These are phyloP conservation scores for Chamaea fasciata DNA, from an alignment of 2,113 vertebrate species.

Conservation along the genomic window DNA sequence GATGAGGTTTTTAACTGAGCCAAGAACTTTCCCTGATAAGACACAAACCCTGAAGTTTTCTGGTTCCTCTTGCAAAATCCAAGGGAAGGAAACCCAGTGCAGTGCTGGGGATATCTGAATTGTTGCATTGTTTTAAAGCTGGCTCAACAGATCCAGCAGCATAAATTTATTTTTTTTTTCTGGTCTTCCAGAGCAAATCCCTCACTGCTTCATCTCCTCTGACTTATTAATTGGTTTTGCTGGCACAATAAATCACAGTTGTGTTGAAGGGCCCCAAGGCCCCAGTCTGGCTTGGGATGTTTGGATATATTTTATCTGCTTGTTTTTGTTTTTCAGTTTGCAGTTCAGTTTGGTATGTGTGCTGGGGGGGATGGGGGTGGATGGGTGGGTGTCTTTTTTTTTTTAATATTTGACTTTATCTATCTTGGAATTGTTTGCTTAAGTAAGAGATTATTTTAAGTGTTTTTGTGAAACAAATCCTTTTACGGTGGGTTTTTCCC, in stretches of 20 bases:
- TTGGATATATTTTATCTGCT: constrained; percentile 32
- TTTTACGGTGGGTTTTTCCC: neutral
- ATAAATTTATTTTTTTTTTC: neutral
- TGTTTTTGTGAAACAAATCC: neutral
- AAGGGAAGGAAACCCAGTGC: neutral
- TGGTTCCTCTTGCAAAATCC: neutral
- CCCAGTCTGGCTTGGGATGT: neutral
- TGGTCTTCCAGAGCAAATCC: neutral
- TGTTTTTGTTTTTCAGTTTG: constrained; percentile 29
- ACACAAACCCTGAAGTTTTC: neutral
- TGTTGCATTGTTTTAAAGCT: neutral
- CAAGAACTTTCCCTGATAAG: neutral
- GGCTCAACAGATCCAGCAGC: neutral
- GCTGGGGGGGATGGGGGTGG: no score
- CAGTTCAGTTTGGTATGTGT: constrained; percentile 7
- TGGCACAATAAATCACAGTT: constrained; percentile 14
- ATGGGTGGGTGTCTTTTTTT: no score
- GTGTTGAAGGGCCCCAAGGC: constrained; percentile 27
- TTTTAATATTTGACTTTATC: neutral
- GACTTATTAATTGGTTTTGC: constrained; percentile 47
- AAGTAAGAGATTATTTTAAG: neutral
- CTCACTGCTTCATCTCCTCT: neutral
- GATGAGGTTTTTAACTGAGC: neutral
- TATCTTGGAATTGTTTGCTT: neutral
- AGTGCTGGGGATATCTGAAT: neutral